These are phyloP conservation scores for Listronotus bonariensis DNA, from an alignment of 1,140 invertebrate species.

Conservation along the genomic window DNA sequence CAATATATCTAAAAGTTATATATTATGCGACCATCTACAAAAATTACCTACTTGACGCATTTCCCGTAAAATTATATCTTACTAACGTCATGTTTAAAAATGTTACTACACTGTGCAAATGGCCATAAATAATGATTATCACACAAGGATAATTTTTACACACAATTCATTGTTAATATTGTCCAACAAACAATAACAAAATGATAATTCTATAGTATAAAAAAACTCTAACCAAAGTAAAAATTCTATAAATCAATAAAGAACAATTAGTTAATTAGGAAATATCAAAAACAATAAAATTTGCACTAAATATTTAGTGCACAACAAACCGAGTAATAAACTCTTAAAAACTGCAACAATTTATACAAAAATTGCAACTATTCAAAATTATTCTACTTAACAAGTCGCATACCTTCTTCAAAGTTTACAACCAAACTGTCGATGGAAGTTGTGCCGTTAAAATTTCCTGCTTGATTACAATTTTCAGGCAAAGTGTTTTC, in stretches of 20 bases:
- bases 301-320: not conserved
- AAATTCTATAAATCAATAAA: not conserved
- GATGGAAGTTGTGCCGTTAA: slow-evolving; percentile 53
- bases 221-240: too few species aligned
- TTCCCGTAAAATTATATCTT: too few species aligned
- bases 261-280: not conserved
- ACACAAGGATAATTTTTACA: too few species aligned
- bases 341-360: slow-evolving; percentile 1
- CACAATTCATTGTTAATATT: too few species aligned
- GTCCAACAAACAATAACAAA: too few species aligned
- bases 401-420: slow-evolving; percentile 79
- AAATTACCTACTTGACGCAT: too few species aligned
- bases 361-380: slow-evolving; percentile 5
- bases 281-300: not conserved
- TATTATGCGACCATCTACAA: too few species aligned
- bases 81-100: too few species aligned
- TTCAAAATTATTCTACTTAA: slow-evolving; percentile 54
- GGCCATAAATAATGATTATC: too few species aligned
- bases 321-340: slow-evolving; percentile 7
- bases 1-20: too few species aligned
- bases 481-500: slow-evolving; percentile 30
- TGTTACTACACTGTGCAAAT: too few species aligned
- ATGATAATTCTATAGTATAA: too few species aligned
- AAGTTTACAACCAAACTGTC: slow-evolving; percentile 74
- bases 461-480: slow-evolving; percentile 37